Percentiles rank a stretch among this genome's conserved stretches.
Conservation (phyloP, 1,140 invertebrate species). For the Ganaspis sp. region DNA sequence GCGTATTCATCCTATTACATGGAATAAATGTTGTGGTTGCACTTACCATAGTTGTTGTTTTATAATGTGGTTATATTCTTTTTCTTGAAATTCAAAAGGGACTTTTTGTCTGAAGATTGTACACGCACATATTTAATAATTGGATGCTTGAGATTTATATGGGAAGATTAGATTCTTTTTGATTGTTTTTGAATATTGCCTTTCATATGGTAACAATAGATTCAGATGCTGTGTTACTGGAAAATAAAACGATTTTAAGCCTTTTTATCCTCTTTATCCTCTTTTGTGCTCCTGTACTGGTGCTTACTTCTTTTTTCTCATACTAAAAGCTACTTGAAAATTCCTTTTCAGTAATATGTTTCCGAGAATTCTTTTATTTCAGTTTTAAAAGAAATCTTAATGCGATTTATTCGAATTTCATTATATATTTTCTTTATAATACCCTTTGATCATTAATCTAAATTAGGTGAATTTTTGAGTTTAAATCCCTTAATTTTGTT, state of each 20-base stretch:
- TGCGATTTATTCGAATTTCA: background rate
- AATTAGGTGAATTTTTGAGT: too few species aligned
- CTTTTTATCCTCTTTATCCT: conserved; percentile 7
- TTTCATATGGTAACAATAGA: background rate
- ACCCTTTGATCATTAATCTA: too few species aligned
- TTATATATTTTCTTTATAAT: background rate
- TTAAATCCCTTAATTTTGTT: too few species aligned
- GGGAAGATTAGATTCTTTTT: background rate
- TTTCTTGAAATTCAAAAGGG: too few species aligned
- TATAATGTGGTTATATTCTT: too few species aligned
- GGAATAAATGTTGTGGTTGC: too few species aligned
- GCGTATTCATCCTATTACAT: too few species aligned
- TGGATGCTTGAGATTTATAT: background rate
- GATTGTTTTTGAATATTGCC: conserved; percentile 2
- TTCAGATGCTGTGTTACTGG: background rate
- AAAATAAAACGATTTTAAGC: background rate
- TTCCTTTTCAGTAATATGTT: conserved; percentile 8
- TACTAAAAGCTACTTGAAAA: conserved; percentile 14
- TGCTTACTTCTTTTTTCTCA: background rate
- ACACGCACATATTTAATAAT: background rate
- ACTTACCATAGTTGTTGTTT: too few species aligned
- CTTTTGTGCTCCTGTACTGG: background rate
- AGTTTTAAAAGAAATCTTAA: background rate
- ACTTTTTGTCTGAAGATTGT: too few species aligned
- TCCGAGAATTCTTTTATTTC: background rate